A percentile compares a stretch with the other conserved stretches of the same genome.
These are phyloP conservation scores for Artibeus jamaicensis DNA, from an alignment of 2,797 vertebrate genomes.

Conservation along the genomic window DNA sequence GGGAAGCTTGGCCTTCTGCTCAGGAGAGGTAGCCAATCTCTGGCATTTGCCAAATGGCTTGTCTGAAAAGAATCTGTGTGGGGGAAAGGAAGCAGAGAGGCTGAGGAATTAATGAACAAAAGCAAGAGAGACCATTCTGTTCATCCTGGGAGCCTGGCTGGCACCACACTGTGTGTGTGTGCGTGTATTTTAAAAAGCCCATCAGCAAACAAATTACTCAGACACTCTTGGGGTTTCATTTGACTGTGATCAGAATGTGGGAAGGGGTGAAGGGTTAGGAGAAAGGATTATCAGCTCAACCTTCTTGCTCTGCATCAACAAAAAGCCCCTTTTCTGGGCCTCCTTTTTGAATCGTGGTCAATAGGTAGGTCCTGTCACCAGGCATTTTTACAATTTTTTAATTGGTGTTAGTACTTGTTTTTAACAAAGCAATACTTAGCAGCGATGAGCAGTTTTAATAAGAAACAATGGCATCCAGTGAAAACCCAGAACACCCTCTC, in stretches of 20 bases:
- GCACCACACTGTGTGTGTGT: background rate
- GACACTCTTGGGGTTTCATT: background rate
- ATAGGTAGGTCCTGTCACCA: background rate
- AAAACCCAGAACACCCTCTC: background rate
- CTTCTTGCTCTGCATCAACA: background rate
- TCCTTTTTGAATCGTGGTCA: background rate
- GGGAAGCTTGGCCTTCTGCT: background rate
- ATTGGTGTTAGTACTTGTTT: background rate
- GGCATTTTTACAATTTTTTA: background rate
- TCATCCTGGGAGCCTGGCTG: background rate
- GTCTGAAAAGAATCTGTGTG: background rate
- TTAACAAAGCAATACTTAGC: background rate
- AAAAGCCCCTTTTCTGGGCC: background rate
- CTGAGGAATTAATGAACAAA: background rate
- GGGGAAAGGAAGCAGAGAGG: background rate
- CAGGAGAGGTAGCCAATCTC: background rate
- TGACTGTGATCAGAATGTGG: background rate
- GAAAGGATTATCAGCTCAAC: background rate
- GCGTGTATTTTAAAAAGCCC: background rate
- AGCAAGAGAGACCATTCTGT: background rate
- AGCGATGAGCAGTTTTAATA: background rate
- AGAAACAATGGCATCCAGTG: background rate
- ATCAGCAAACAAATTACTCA: background rate
- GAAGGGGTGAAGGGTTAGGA: background rate
- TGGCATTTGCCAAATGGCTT: background rate